Percentiles rank a stretch among this genome's conserved stretches.
Evolutionary conservation across 1,140 invertebrate species (phyloP).

Genomic region (Nebria ingens): DNA sequence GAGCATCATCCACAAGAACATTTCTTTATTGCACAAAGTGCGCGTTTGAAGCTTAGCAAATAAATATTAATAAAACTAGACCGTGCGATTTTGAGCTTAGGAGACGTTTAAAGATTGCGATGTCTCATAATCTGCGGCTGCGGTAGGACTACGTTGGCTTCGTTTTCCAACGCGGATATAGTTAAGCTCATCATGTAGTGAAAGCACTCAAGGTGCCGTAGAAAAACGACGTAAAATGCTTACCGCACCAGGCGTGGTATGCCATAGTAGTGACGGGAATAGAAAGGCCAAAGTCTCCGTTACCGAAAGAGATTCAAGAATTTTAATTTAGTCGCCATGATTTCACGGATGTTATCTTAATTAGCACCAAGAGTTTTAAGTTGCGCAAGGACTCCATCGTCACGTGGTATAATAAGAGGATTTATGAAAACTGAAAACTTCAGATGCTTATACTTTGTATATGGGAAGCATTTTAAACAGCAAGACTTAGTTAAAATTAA

Average conservation of each 20-base stretch:
- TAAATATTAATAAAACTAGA: slow-evolving; percentile 4
- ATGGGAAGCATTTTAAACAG: no score
- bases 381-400: neutral
- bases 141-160: neutral
- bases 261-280: no score
- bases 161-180: neutral
- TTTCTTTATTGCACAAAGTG: no score
- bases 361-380: neutral
- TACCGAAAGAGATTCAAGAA: neutral
- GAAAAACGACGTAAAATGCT: no score
- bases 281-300: no score
- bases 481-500: no score
- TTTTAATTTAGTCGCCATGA: neutral
- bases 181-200: neutral
- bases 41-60: neutral
- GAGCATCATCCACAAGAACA: no score
- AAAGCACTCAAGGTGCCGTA: no score
- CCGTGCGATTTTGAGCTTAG: neutral
- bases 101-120: neutral
- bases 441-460: no score
- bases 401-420: neutral
- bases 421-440: neutral
- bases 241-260: no score
- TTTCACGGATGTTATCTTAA: neutral
- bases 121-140: neutral